A percentile compares a stretch with the other conserved stretches of the same genome.
These are phyloP conservation scores for Leptoclinus maculatus DNA, from an alignment of 2,797 vertebrate genomes.

Conservation along the genomic window DNA sequence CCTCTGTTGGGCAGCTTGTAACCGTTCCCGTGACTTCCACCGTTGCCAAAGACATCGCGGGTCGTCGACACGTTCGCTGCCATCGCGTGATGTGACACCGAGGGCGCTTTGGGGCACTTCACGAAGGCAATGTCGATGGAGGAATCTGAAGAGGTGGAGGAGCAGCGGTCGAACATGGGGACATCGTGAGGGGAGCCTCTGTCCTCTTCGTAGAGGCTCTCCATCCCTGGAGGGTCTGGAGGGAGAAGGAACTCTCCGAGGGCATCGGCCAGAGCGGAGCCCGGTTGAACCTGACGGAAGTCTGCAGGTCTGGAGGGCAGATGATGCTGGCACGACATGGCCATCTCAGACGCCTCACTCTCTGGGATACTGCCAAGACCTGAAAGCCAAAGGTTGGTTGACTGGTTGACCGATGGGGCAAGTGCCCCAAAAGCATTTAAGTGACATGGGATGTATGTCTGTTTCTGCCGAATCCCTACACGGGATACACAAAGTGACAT, in stretches of 20 bases:
- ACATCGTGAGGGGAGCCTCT: constrained; percentile 85
- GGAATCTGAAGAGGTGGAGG: constrained; percentile 93
- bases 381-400: constrained; percentile 67
- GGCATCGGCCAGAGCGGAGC: constrained; percentile 85
- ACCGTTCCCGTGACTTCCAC: constrained; percentile 68
- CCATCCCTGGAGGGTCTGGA: constrained; percentile 81
- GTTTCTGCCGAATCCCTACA: constrained; percentile 12
- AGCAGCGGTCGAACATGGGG: constrained; percentile 89
- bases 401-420: constrained; percentile 4
- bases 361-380: constrained; percentile 92
- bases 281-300: constrained; percentile 59
- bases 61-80: constrained; percentile 52
- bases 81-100: constrained; percentile 63
- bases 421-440: constrained; percentile 9
- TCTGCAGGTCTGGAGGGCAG: constrained; percentile 61
- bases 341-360: constrained; percentile 78
- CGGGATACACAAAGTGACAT: constrained; percentile 11
- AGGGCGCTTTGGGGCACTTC: constrained; percentile 87
- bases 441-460: neutral
- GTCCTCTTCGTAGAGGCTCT: constrained; percentile 89
- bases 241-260: constrained; percentile 85
- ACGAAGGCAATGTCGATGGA: constrained; percentile 97
- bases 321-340: constrained; percentile 54
- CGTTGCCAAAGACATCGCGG: constrained; percentile 81
- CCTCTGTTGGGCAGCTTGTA: constrained; percentile 79